Percentiles rank a stretch among this genome's conserved stretches.
Evolutionary conservation across 2,113 vertebrate species (phyloP).

Genomic region (Pseudonaja textilis): DNA sequence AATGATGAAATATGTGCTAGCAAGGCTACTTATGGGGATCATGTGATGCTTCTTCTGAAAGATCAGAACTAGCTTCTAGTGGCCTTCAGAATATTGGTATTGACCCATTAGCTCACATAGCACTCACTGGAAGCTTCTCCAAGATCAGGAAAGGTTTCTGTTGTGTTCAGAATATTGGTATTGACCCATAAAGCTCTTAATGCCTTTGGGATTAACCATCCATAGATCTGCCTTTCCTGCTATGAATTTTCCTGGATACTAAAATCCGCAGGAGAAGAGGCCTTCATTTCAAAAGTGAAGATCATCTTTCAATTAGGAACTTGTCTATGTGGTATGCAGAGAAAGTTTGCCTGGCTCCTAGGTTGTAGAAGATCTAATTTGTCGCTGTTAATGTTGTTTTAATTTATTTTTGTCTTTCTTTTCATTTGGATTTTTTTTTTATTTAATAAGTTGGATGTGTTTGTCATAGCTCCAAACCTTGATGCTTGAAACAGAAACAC

Average conservation of each 20-base stretch:
- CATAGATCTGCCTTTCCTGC: neutral
- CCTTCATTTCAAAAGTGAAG: neutral
- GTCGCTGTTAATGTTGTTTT: neutral
- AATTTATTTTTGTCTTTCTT: neutral
- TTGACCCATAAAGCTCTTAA: neutral
- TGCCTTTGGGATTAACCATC: neutral
- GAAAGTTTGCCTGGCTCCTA: neutral
- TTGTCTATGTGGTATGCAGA: neutral
- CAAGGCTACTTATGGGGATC: neutral
- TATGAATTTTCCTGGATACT: neutral
- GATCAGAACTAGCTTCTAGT: neutral
- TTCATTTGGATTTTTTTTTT: too few relatives aligned
- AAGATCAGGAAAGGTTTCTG: neutral
- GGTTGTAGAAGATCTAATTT: neutral
- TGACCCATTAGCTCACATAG: neutral
- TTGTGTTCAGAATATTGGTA: neutral
- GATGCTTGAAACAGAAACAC: too few relatives aligned
- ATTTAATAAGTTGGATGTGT: too few relatives aligned
- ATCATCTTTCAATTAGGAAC: neutral
- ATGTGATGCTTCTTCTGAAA: neutral
- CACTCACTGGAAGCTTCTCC: neutral
- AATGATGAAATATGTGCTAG: neutral
- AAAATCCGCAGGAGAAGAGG: neutral
- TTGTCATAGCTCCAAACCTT: too few relatives aligned
- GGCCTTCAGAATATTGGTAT: neutral